Base-by-base conservation (phyloP, 2,797 vertebrate genomes). In the Sebastes taczanowskii region DNA sequence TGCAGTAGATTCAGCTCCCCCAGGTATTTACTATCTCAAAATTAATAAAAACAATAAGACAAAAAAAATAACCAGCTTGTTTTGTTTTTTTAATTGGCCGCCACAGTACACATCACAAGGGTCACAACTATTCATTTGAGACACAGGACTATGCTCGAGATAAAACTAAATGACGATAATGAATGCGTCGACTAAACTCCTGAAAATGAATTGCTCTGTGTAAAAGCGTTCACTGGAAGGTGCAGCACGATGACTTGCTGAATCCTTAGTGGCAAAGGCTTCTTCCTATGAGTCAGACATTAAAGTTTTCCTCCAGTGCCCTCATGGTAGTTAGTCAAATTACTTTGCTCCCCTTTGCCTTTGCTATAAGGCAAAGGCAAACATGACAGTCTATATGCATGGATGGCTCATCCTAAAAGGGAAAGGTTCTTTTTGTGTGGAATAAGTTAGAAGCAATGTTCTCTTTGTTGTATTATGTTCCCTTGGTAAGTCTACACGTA, bases 291-390 rank as follows among this genome's bases (percentile, higher is more conserved):
- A 85, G 67, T 71, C 71, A 81, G 61, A 76, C 69, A 68, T 80
- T 76, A 66, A 68, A 42, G 23, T 38, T 79, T 80, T 69, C 35
- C 29, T 72, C 25, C 60, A 78, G 77, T 55, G 61, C 42, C 42
- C 62, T 81, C 53, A 75, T 77, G 64, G 60, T 55, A 73, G 74
- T 67, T n/a, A 11, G 34, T 78, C 53, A 75, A 83, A 83, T 83
- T 61, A 74, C 71, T 80, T 71, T 74, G 22, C 63, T 46, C 53
- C 58, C 35, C 16, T 65, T 59, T 77, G 9, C 23, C 66, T 80
- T 70, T 76, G 32, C 70, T 65, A 5, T 30, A 77, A 53, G 22
- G 71, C 67, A 77, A 79, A 81, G 65, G 60, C 62, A 74, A 76
- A 77, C 25, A 52, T 35, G 52, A 49, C 23, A 65, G 55, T 38